A percentile compares a stretch with the other conserved stretches of the same genome.
These are phyloP conservation scores for Calosoma granatense DNA, from an alignment of 1,140 invertebrate species.

Conservation along the genomic window DNA sequence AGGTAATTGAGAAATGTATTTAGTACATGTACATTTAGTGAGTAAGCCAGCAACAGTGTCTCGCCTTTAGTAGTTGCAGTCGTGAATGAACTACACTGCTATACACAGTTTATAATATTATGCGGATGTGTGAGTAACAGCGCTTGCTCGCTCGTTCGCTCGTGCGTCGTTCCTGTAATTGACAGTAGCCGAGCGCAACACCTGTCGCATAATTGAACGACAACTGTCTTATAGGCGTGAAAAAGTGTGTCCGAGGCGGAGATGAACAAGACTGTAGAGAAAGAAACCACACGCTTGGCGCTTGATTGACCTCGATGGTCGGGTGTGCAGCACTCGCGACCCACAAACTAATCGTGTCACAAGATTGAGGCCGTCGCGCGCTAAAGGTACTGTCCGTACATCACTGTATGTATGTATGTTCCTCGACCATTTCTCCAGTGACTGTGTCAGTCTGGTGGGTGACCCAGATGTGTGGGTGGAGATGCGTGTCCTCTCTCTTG, in stretches of 20 bases:
- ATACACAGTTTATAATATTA: neutral
- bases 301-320: neutral
- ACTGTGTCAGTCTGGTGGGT: no score
- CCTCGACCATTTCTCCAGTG: no score
- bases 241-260: no score
- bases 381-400: no score
- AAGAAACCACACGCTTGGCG: neutral
- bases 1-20: neutral
- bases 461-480: constrained; percentile 34
- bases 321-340: no score
- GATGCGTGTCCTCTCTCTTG: neutral
- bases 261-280: no score
- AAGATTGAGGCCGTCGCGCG: neutral
- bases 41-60: neutral
- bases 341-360: neutral
- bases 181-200: no score
- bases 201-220: no score
- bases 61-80: neutral
- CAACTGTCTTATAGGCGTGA: no score
- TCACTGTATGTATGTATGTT: no score
- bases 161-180: neutral
- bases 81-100: neutral
- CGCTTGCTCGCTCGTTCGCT: neutral
- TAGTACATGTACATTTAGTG: neutral
- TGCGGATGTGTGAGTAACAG: neutral